phyloP scores from a whole-genome alignment of 92 coral and sea anemone genomes.

The Parazoanthus atlanticus region DNA sequence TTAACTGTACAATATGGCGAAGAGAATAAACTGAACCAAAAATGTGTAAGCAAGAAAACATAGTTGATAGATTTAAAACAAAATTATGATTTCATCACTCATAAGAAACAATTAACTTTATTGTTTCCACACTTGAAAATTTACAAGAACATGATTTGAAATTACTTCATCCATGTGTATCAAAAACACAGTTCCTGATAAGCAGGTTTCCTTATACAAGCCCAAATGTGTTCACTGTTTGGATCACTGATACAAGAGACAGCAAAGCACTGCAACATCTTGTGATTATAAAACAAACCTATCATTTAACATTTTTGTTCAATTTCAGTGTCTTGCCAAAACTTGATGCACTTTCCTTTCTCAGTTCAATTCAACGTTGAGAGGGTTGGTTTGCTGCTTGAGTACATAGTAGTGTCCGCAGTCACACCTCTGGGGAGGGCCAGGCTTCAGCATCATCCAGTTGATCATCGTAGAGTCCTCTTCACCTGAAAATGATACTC shows the following conservation, averaged over 20 bases:
- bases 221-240: not conserved
- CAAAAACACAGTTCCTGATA: slow-evolving; percentile 2
- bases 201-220: not conserved
- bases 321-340: not conserved
- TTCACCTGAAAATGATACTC: slow-evolving; percentile 67
- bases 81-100: not conserved
- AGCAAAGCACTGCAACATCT: slow-evolving; percentile 5
- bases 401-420: slow-evolving; percentile 85
- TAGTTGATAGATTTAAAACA: too few species aligned
- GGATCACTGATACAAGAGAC: not conserved
- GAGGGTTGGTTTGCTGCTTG: slow-evolving; percentile 62
- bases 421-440: slow-evolving; percentile 80
- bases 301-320: not conserved
- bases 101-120: slow-evolving; percentile 8
- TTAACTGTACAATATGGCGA: too few species aligned
- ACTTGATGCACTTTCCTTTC: not conserved
- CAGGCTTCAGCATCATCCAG: slow-evolving; percentile 81
- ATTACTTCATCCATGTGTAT: slow-evolving; percentile 3
- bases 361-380: slow-evolving; percentile 49
- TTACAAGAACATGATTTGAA: slow-evolving; percentile 21
- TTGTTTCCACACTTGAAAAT: slow-evolving; percentile 17
- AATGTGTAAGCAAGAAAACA: too few species aligned
- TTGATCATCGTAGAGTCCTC: slow-evolving; percentile 87
- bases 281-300: not conserved
- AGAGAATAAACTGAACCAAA: too few species aligned